Conservation (phyloP, 2,888 invertebrate genomes). For the Eupeodes luniger region DNA sequence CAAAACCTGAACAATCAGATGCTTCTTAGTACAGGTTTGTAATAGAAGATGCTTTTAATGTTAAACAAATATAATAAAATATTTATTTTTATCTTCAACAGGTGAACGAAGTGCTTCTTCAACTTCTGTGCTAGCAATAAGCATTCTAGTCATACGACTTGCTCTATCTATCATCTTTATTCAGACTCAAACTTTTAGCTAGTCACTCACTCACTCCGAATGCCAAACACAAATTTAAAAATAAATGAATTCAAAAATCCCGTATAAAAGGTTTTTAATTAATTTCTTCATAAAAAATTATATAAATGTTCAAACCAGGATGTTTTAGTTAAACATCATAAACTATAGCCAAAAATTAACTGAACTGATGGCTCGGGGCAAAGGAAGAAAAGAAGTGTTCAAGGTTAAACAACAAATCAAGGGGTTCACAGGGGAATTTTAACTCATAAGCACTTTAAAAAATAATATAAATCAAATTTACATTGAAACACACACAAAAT, state of each 20-base stretch:
- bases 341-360: background rate
- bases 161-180: conserved; percentile 40
- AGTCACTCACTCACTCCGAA: conserved; percentile 29
- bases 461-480: conserved; percentile 40
- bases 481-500: conserved; percentile 29
- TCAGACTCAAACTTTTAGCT: conserved; percentile 53
- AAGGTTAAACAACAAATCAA: background rate
- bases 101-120: conserved; percentile 48
- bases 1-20: conserved; percentile 78
- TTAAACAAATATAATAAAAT: background rate
- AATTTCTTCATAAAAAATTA: background rate
- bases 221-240: background rate
- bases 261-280: background rate
- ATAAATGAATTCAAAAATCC: background rate
- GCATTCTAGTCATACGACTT: conserved; percentile 32
- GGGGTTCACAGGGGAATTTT: conserved; percentile 45
- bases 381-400: background rate
- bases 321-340: background rate
- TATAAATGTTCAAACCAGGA: conserved; percentile 9
- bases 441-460: conserved; percentile 63
- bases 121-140: conserved; percentile 16
- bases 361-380: background rate
- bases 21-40: conserved; percentile 72
- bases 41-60: background rate
- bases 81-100: background rate